A percentile compares a stretch with the other conserved stretches of the same genome.
Evolutionary conservation across 1,140 invertebrate genomes (phyloP).

Genomic region (Musca vetustissima): DNA sequence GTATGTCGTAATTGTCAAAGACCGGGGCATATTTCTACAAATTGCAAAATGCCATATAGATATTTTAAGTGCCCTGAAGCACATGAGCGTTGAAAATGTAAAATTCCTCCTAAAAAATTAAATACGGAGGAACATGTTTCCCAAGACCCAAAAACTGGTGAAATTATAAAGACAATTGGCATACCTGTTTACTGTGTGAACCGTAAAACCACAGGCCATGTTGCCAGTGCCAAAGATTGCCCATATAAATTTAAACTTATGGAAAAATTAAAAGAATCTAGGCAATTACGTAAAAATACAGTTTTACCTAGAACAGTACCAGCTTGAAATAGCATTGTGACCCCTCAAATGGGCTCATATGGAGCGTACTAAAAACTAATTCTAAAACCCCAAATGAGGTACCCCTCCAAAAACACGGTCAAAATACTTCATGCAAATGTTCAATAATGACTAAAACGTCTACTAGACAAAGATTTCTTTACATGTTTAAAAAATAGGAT

Average conservation of each 20-base stretch:
- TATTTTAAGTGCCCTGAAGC: not conserved
- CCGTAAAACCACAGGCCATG: not conserved
- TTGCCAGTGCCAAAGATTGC: not conserved
- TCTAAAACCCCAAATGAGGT: too few species aligned
- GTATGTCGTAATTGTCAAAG: not conserved
- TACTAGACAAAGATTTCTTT: too few species aligned
- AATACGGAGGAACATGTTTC: not conserved
- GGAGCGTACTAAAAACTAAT: too few species aligned
- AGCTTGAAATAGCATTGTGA: too few species aligned
- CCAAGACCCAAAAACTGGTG: not conserved
- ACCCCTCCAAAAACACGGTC: too few species aligned
- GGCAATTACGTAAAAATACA: too few species aligned
- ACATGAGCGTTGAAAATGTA: not conserved
- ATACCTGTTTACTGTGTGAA: not conserved
- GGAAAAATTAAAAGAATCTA: too few species aligned
- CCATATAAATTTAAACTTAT: not conserved
- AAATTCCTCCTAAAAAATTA: not conserved
- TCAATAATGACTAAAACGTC: too few species aligned
- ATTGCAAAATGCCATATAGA: slow-evolving; percentile 18
- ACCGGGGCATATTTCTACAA: not conserved
- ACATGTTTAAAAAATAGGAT: too few species aligned
- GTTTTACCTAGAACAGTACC: too few species aligned
- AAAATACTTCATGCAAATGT: too few species aligned
- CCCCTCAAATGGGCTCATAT: too few species aligned
- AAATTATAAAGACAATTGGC: not conserved